Evolutionary conservation across 2,888 invertebrate genomes (phyloP).

Genomic region (Athripsodes cinereus): DNA sequence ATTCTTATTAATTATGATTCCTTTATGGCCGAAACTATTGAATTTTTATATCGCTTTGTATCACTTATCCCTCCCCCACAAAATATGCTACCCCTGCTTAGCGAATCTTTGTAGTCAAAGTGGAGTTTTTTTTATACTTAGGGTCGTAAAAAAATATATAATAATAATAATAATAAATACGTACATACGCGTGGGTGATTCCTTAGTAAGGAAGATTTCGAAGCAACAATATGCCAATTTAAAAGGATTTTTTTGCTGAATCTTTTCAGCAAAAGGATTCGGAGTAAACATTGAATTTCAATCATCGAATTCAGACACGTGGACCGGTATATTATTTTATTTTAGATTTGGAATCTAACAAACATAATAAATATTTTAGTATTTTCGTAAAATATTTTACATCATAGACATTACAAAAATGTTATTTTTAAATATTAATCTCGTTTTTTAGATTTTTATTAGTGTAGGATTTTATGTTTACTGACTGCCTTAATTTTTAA

Average conservation of each 20-base stretch:
- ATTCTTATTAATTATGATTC: no score
- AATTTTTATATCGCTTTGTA: conserved; percentile 3
- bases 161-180: not conserved
- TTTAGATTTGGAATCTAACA: no score
- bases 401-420: no score
- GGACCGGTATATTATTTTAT: no score
- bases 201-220: not conserved
- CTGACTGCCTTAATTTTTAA: no score
- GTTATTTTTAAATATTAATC: no score
- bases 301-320: not conserved
- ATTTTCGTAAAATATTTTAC: no score
- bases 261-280: not conserved
- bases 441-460: no score
- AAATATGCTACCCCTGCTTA: conserved; percentile 11
- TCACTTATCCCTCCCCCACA: conserved; percentile 5
- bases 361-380: no score
- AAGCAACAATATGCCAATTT: conserved; percentile 9
- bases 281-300: not conserved
- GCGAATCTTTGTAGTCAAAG: conserved; percentile 17
- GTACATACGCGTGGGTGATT: conserved; percentile 11
- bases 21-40: not conserved
- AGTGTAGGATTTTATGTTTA: no score
- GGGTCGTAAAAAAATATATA: conserved; percentile 24
- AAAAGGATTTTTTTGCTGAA: not conserved
- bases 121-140: conserved; percentile 21